These are phyloP conservation scores for Sphecodes monilicornis DNA, from an alignment of 2,888 invertebrate genomes.

Conservation along the genomic window DNA sequence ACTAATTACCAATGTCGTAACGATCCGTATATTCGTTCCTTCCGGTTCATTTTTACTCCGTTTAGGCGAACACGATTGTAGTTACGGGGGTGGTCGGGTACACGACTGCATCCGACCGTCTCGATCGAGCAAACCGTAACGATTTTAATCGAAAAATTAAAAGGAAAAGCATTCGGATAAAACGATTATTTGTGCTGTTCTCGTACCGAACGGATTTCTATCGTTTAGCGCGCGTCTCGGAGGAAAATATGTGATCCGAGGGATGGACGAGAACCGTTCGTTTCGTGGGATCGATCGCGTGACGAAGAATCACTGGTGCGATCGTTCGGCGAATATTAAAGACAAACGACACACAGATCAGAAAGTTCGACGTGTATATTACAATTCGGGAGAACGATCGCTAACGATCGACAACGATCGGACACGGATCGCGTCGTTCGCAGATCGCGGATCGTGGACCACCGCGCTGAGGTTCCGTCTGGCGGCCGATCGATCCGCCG, in stretches of 20 bases:
- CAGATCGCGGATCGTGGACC: constrained; percentile 23
- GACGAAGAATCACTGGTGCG: constrained; percentile 33
- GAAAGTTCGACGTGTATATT: constrained; percentile 51
- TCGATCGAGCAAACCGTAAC: neutral
- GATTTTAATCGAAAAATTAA: neutral
- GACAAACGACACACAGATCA: constrained; percentile 44
- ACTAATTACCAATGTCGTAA: neutral
- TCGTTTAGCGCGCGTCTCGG: neutral
- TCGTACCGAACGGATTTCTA: neutral
- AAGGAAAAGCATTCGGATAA: neutral
- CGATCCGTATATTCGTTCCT: neutral
- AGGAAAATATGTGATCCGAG: neutral
- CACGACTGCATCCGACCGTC: neutral
- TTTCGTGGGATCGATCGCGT: constrained; percentile 19
- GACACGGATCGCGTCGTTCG: constrained; percentile 5
- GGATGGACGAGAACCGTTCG: neutral
- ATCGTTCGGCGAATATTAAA: constrained; percentile 30
- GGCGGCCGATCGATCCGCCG: constrained; percentile 16
- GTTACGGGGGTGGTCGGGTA: neutral
- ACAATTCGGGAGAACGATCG: constrained; percentile 49
- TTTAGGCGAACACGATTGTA: neutral
- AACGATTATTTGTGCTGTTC: constrained; percentile 2
- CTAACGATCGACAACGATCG: constrained; percentile 35
- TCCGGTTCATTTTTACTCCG: neutral
- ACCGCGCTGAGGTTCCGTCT: constrained; percentile 13